Conservation (phyloP, 1,140 invertebrate genomes). For the Drosophila tani region DNA sequence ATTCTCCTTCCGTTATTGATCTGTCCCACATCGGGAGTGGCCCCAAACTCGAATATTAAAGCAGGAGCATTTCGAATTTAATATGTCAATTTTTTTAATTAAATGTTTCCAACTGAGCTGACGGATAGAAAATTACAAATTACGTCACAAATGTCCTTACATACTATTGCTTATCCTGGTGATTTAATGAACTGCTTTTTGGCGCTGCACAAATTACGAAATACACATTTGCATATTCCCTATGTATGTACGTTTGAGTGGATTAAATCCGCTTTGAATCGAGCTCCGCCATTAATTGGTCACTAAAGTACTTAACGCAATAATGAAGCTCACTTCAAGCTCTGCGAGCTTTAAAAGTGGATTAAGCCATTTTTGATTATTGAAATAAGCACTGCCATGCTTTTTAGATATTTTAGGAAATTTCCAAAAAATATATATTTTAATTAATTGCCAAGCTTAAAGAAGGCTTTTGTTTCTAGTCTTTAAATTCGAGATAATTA, state of each 20-base stretch:
- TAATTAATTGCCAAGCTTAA: constrained; percentile 7
- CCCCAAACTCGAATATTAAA: constrained; percentile 4
- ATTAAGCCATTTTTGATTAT: constrained; percentile 16
- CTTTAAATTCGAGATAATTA: neutral
- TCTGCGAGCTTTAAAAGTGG: neutral
- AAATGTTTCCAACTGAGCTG: constrained; percentile 32
- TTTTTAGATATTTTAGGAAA: neutral
- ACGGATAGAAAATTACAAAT: constrained; percentile 19
- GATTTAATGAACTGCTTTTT: constrained; percentile 39
- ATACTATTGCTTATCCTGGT: constrained; percentile 2
- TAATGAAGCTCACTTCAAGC: constrained; percentile 18
- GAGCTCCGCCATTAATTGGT: constrained; percentile 27
- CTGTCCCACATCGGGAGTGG: constrained; percentile 32
- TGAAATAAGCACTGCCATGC: constrained; percentile 5
- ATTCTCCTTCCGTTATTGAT: constrained; percentile 51
- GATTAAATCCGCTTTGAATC: constrained; percentile 24
- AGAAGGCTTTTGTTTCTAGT: neutral
- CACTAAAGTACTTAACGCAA: constrained; percentile 38
- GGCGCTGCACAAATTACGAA: constrained; percentile 25
- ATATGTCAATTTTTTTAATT: constrained; percentile 28
- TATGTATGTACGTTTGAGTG: constrained; percentile 6
- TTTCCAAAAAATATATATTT: neutral
- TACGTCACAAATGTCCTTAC: constrained; percentile 3
- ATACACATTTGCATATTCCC: constrained; percentile 29
- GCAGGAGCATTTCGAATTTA: constrained; percentile 9